These are phyloP conservation scores for Acanthurus lineatus DNA, from an alignment of 2,797 vertebrate species.

Conservation along the genomic window DNA sequence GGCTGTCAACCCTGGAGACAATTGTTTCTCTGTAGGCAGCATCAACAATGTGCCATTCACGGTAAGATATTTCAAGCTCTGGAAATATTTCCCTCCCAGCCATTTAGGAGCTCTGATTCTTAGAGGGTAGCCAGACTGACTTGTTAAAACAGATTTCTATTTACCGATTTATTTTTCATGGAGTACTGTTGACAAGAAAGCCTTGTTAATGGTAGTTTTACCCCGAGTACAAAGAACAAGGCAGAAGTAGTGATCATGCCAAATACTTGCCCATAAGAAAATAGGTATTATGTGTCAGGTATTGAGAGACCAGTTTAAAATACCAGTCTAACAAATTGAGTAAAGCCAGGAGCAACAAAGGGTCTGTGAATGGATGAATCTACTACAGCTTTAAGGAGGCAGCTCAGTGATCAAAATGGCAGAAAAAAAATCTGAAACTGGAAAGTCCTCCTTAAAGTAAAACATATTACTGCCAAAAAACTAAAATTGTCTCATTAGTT, in stretches of 20 bases:
- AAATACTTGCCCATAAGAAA: background rate
- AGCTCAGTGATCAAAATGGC: background rate
- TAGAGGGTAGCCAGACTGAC: slow-evolving; percentile 5
- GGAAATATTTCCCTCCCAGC: slow-evolving; percentile 47
- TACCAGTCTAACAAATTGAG: background rate
- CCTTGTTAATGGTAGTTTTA: slow-evolving; percentile 1
- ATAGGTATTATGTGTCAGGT: background rate
- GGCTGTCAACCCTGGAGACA: slow-evolving; percentile 96
- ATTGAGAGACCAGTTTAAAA: too few species aligned
- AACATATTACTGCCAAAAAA: background rate
- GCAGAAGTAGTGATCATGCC: background rate
- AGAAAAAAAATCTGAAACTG: too few species aligned
- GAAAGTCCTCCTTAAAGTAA: too few species aligned
- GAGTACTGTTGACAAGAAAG: background rate
- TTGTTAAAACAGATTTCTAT: slow-evolving; percentile 21
- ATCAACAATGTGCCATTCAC: slow-evolving; percentile 93
- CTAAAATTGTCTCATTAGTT: too few species aligned
- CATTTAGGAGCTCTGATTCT: slow-evolving; percentile 26
- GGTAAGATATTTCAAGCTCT: slow-evolving; percentile 85
- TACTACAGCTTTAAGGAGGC: background rate
- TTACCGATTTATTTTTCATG: background rate
- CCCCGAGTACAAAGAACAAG: background rate
- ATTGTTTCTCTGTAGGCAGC: slow-evolving; percentile 95
- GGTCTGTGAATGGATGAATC: background rate
- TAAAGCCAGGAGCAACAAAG: background rate